A percentile compares a stretch with the other conserved stretches of the same genome.
phyloP scores from a whole-genome alignment of 2,888 invertebrate genomes.

The Volucella bombylans region DNA sequence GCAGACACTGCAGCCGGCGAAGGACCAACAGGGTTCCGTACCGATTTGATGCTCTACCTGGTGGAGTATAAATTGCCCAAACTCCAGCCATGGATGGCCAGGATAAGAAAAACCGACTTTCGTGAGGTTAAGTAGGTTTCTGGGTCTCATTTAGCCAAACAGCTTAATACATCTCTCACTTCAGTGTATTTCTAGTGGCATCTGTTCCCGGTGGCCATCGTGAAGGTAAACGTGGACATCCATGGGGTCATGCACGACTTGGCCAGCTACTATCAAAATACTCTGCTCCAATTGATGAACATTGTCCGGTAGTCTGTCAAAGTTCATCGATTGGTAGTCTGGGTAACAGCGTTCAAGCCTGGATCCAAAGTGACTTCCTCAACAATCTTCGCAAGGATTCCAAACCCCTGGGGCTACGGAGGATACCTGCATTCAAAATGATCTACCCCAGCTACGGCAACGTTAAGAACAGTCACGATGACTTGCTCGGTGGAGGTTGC shows the following conservation, averaged over 20 bases:
- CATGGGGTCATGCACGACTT: conserved; percentile 87
- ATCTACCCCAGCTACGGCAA: conserved; percentile 92
- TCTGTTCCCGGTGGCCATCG: conserved; percentile 93
- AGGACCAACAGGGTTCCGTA: conserved; percentile 92
- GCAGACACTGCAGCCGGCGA: conserved; percentile 86
- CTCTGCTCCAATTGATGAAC: conserved; percentile 84
- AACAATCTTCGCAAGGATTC: conserved; percentile 85
- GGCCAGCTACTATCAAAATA: conserved; percentile 87
- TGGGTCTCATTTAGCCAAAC: neutral
- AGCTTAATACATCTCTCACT: conserved; percentile 3
- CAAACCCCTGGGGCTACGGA: conserved; percentile 83
- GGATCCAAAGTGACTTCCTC: conserved; percentile 91
- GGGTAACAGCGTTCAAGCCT: conserved; percentile 87
- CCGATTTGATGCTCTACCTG: conserved; percentile 89
- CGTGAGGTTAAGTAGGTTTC: conserved; percentile 88
- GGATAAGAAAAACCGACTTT: conserved; percentile 91
- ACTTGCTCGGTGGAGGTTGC: conserved; percentile 92
- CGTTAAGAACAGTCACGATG: conserved; percentile 92
- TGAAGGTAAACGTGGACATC: conserved; percentile 83
- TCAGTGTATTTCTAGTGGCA: conserved; percentile 91
- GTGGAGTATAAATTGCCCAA: conserved; percentile 87
- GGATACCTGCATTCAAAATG: conserved; percentile 85
- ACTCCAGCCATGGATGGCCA: conserved; percentile 88
- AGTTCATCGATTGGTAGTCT: conserved; percentile 95
- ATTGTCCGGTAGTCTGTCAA: conserved; percentile 91